Evolutionary conservation across 2,113 vertebrate genomes (phyloP).

Genomic region (Phrynosoma blainvillii): DNA sequence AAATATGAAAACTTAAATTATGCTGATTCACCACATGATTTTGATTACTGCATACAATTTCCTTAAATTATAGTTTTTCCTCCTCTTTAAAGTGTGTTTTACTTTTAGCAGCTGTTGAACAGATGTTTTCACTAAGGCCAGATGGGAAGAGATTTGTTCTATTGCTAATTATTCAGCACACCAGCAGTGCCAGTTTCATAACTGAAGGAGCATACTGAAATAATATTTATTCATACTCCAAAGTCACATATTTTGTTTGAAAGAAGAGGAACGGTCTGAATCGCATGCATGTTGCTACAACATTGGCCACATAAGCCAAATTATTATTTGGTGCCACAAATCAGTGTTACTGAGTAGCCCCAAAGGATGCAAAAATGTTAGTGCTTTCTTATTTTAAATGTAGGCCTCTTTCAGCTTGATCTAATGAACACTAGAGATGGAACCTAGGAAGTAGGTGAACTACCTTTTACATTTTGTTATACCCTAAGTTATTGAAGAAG

Average conservation of each 20-base stretch:
- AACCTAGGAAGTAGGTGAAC: too few relatives aligned
- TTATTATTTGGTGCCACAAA: background rate
- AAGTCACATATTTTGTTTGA: slow-evolving; percentile 4
- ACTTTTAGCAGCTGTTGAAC: slow-evolving; percentile 36
- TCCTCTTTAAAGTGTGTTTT: slow-evolving; percentile 9
- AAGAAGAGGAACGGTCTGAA: background rate
- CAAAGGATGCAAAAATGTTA: background rate
- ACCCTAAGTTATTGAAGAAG: background rate
- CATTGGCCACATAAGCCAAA: background rate
- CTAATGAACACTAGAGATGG: background rate
- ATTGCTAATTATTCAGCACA: slow-evolving; percentile 23
- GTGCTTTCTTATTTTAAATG: background rate
- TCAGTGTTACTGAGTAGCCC: background rate
- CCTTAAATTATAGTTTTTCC: slow-evolving; percentile 29
- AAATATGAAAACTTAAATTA: slow-evolving; percentile 35
- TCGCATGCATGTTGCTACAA: background rate
- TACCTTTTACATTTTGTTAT: background rate
- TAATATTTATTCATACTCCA: slow-evolving; percentile 16
- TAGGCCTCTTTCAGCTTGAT: background rate
- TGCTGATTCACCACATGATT: slow-evolving; percentile 32
- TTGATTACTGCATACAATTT: slow-evolving; percentile 30
- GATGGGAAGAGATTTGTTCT: slow-evolving; percentile 25
- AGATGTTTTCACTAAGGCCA: slow-evolving; percentile 35
- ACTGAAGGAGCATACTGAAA: slow-evolving; percentile 26
- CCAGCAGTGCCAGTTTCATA: slow-evolving; percentile 16